These are phyloP conservation scores for Plagodis pulveraria DNA, from an alignment of 2,888 invertebrate genomes.

Conservation along the genomic window DNA sequence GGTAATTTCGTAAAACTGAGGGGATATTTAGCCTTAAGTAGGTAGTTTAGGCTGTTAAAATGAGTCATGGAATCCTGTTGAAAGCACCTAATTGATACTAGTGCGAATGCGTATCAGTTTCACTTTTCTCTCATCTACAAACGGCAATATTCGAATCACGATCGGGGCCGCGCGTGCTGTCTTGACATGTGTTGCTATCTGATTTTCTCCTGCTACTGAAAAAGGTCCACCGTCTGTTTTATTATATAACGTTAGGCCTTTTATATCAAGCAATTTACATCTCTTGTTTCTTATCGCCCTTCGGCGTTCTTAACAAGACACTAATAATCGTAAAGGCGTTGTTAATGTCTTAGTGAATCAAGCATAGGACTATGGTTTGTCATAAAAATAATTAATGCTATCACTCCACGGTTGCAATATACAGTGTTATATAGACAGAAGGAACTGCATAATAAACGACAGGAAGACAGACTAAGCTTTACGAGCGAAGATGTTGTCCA, in stretches of 20 bases:
- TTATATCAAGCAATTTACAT: not conserved
- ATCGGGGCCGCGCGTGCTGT: slow-evolving; percentile 76
- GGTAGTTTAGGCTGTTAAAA: slow-evolving; percentile 11
- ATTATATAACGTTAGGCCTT: not conserved
- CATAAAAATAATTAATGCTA: slow-evolving; percentile 44
- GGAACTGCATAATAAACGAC: slow-evolving; percentile 64
- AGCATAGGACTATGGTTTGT: slow-evolving; percentile 12
- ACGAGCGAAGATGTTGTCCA: slow-evolving; percentile 68
- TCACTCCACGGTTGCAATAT: slow-evolving; percentile 30
- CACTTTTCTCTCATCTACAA: slow-evolving; percentile 77
- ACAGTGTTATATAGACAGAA: slow-evolving; percentile 53
- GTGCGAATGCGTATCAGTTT: slow-evolving; percentile 75
- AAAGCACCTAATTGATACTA: slow-evolving; percentile 71
- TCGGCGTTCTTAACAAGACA: not conserved
- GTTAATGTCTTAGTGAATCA: slow-evolving; percentile 9
- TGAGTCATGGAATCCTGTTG: slow-evolving; percentile 73
- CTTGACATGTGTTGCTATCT: slow-evolving; percentile 46
- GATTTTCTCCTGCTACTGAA: slow-evolving; percentile 26
- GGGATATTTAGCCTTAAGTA: slow-evolving; percentile 26
- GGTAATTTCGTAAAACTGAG: slow-evolving; percentile 49
- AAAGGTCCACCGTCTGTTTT: slow-evolving; percentile 3
- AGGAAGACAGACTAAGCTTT: slow-evolving; percentile 68
- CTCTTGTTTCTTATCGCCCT: not conserved
- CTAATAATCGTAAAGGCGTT: slow-evolving; percentile 15
- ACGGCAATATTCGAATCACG: slow-evolving; percentile 78